These are phyloP conservation scores for Choristoneura rosaceana DNA, from an alignment of 2,888 invertebrate species.

Conservation along the genomic window DNA sequence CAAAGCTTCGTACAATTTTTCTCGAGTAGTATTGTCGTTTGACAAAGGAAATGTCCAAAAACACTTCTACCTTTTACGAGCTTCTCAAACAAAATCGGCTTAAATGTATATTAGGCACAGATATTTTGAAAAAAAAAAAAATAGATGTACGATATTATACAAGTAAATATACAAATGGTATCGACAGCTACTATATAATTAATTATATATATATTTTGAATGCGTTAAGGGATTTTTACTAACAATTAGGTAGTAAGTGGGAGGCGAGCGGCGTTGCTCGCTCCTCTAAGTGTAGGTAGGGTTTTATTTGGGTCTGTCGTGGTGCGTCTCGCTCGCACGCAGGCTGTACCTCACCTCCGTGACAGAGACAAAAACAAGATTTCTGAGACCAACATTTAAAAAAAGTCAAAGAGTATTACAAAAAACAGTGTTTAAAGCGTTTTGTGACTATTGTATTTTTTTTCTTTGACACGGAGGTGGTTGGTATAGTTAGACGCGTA, in stretches of 20 bases:
- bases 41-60: conserved; percentile 65
- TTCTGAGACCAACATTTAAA: neutral
- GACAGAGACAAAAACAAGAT: conserved; percentile 17
- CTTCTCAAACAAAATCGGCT: conserved; percentile 79
- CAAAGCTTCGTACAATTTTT: conserved; percentile 54
- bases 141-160: conserved; percentile 80
- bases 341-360: conserved; percentile 37
- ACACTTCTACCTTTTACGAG: conserved; percentile 74
- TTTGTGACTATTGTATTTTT: neutral
- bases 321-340: conserved; percentile 58
- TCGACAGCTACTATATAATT: conserved; percentile 73
- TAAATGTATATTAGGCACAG: conserved; percentile 84
- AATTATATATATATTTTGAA: conserved; percentile 82
- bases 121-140: conserved; percentile 68
- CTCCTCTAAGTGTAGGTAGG: conserved; percentile 59
- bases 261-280: conserved; percentile 40
- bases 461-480: conserved; percentile 17
- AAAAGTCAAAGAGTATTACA: conserved; percentile 5
- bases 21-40: conserved; percentile 54
- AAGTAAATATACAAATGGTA: conserved; percentile 71
- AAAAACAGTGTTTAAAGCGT: neutral
- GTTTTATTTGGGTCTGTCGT: conserved; percentile 56
- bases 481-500: conserved; percentile 35
- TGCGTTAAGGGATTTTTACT: conserved; percentile 84
- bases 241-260: conserved; percentile 80